Base-by-base conservation (phyloP, 2,113 vertebrate species). In the Pelvicachromis taeniatus region DNA sequence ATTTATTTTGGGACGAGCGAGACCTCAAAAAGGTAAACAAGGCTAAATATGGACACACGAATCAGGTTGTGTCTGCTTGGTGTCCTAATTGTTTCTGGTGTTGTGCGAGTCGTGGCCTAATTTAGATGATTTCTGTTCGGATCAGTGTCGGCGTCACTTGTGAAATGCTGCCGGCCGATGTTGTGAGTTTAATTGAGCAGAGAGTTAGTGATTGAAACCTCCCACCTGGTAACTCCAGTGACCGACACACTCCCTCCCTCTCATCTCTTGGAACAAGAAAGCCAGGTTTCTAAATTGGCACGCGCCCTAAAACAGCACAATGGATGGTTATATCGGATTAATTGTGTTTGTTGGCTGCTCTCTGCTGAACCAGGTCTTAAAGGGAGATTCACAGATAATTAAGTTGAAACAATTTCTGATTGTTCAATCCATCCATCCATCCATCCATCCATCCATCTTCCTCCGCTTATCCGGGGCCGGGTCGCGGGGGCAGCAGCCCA, bases 81-180 rank as follows among this genome's bases (percentile, higher is more conserved):
- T 75, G 68, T 50, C 68, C 68, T 50, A 19, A 73, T 29, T 75
- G 23, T 50, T 75, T 75, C 9, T 50, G 19, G 23, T 0, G 26
- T n/a, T 12, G 1, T 17, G 0, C 5, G 5, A 73, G 65, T 29
- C 2, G 26, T 9, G 70, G 7, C 29, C n/a, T 65, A 4, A 1
- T 48, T 16, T 7, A 13, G 45, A 16, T 48, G 45, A 17, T 48
- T 70, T 48, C 21, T 17, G 2, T 17, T 70, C 65, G 17, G 40
- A 29, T 70, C 40, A 45, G 13, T 70, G 45, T 45, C 0, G 65
- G 26, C 13, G 10, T 45, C 21, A 4, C 21, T 48, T 29, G 40
- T 1, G 65, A 70, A 45, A 16, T 0, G 14, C 65, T 70, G 45
- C 14, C 0, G 5, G 21, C 10, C 0, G 26, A 73, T 50, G 68